These are phyloP conservation scores for Phalangium opilio DNA, from an alignment of 2,888 invertebrate species.

Conservation along the genomic window DNA sequence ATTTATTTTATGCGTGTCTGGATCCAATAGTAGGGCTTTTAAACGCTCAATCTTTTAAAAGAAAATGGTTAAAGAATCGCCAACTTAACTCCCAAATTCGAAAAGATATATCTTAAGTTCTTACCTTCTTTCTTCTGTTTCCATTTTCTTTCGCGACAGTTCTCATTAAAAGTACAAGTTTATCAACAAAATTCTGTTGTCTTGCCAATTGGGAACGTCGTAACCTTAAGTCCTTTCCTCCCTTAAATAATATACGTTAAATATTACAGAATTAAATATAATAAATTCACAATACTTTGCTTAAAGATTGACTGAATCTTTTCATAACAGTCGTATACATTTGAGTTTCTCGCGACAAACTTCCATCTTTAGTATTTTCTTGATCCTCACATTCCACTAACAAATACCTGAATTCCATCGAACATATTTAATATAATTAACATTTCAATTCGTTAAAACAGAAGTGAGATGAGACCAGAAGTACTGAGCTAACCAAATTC, in stretches of 20 bases:
- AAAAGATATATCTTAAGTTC: neutral
- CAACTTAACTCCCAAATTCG: neutral
- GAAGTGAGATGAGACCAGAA: too few species aligned
- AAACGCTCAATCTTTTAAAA: constrained; percentile 53
- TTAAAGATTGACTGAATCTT: constrained; percentile 56
- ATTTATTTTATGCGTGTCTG: constrained; percentile 65
- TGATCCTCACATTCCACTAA: constrained; percentile 87
- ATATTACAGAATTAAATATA: constrained; percentile 8
- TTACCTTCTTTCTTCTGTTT: constrained; percentile 69
- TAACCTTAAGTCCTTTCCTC: constrained; percentile 27
- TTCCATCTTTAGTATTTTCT: constrained; percentile 45
- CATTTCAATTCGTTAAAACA: neutral
- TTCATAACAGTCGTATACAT: constrained; percentile 84
- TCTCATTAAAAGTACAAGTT: constrained; percentile 72
- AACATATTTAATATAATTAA: constrained; percentile 1
- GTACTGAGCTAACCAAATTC: too few species aligned
- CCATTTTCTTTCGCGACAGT: constrained; percentile 77
- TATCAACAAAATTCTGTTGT: constrained; percentile 81
- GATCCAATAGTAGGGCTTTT: constrained; percentile 63
- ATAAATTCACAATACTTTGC: constrained; percentile 24
- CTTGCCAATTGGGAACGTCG: constrained; percentile 58
- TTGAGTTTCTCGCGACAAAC: constrained; percentile 43
- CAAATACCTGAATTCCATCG: constrained; percentile 42
- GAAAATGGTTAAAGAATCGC: neutral
- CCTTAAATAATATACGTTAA: constrained; percentile 8